Conservation (phyloP, 2,888 invertebrate species). For the Alentia gelatinosa region DNA sequence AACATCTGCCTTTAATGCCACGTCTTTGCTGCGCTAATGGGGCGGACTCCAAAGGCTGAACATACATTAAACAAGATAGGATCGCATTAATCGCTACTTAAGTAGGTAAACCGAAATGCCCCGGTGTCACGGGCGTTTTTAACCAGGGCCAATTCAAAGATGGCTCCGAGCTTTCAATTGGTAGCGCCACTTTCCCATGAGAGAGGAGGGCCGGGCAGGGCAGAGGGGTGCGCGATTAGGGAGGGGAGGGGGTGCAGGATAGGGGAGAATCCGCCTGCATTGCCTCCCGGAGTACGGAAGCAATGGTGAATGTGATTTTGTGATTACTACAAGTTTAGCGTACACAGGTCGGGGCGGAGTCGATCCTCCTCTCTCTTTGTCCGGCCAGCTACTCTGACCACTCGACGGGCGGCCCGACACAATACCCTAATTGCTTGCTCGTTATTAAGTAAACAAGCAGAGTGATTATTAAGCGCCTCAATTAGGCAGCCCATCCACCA, state of each 20-base stretch:
- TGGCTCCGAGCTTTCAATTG: background rate
- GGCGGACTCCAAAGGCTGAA: background rate
- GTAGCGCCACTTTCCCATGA: conserved; percentile 7
- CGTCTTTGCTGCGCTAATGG: conserved; percentile 8
- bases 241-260: too few species aligned
- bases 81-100: conserved; percentile 22
- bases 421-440: conserved; percentile 23
- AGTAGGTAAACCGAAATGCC: conserved; percentile 21
- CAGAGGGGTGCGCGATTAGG: background rate
- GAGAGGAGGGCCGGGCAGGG: background rate
- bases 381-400: background rate
- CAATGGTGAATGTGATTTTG: conserved; percentile 1
- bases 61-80: conserved; percentile 21
- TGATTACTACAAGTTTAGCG: conserved; percentile 27
- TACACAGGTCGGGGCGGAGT: conserved; percentile 16
- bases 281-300: background rate
- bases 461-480: conserved; percentile 32
- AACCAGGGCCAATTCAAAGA: background rate
- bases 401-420: background rate
- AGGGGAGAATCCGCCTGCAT: background rate
- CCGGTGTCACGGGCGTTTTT: background rate
- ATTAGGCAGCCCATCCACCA: background rate
- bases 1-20: conserved; percentile 11
- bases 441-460: conserved; percentile 42
- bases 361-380: background rate